Evolutionary conservation across 2,113 vertebrate genomes (phyloP), one percentile per base, ranked within the genome.

Genomic region (Dasyurus viverrinus): DNA sequence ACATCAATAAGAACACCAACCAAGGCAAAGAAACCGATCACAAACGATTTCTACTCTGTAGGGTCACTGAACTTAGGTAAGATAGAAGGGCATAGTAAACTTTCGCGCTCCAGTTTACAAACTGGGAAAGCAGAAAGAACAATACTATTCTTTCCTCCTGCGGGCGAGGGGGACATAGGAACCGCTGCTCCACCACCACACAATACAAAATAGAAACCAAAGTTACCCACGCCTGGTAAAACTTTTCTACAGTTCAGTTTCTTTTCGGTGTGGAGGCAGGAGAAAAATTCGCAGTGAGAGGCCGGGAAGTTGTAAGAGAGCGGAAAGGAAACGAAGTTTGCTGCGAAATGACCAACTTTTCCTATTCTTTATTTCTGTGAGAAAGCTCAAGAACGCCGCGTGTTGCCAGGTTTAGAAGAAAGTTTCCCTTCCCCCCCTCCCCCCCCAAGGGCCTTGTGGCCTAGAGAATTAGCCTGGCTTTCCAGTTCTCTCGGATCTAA

Each of bases 251-350:
- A 42, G n/a, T 6, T 42, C 68, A 84, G 16, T 76, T 76, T 76
- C 60, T 76, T 16, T 19, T 19, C 14, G 19, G 68, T 42, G 68
- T 42, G 68, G 7, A 42, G 68, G 68, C n/a, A 42, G 68, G 19
- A 84, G n/a, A 84, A 84, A 84, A 84, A 84, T 42, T 84, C n/a
- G 0, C 68, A 60, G 50, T 22, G 47, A 48, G 12, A 91, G 92
- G 91, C 60, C n/a, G 2, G 53, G 52, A 89, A 92, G 93, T 91
- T n/a, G 92, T 91, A 90, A n/a, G 16, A 19, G 4, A 90, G 53
- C 47, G 27, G 94, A 92, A 91, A 93, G 95, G 93, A 94, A 96
- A 96, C 91, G 47, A 97, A 97, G 95, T 98, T 95, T 54, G 94
- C 93, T 22, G 95, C 42, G 7, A 93, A 95, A 89, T 90, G 95